A percentile compares a stretch with the other conserved stretches of the same genome.
Evolutionary conservation across 1,140 invertebrate species (phyloP).

Genomic region (Drosophila mauritiana): DNA sequence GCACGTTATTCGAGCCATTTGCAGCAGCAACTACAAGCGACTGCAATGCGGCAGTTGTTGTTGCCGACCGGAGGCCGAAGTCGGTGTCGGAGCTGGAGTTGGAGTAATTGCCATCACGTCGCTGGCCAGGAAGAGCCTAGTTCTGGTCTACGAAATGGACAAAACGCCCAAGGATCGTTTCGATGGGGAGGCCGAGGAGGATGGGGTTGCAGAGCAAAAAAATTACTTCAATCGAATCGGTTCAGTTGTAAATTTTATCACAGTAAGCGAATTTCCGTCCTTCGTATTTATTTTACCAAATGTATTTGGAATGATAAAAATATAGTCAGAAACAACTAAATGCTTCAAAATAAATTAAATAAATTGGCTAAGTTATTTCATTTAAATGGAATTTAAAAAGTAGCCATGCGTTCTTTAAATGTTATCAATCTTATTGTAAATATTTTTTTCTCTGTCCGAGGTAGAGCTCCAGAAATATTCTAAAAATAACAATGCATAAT

Average conservation of each 20-base stretch:
- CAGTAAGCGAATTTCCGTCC: too few species aligned
- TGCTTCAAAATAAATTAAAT: too few species aligned
- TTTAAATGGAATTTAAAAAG: too few species aligned
- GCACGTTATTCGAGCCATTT: constrained; percentile 80
- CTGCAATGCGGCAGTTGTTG: constrained; percentile 77
- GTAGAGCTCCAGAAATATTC: constrained; percentile 62
- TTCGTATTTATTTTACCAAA: too few species aligned
- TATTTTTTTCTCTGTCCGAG: constrained; percentile 9
- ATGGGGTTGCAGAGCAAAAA: constrained; percentile 9
- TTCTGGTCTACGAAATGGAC: constrained; percentile 20
- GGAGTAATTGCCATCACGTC: constrained; percentile 69
- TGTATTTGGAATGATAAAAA: too few species aligned
- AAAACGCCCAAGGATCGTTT: constrained; percentile 32
- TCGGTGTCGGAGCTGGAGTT: constrained; percentile 40
- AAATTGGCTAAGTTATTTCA: too few species aligned
- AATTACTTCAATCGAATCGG: too few species aligned
- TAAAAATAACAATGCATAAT: constrained; percentile 81
- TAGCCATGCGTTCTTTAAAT: neutral
- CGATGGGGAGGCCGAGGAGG: constrained; percentile 1
- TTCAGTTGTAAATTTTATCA: too few species aligned
- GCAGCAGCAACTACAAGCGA: constrained; percentile 77
- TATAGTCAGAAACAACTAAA: too few species aligned
- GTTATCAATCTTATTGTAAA: neutral
- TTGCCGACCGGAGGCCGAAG: constrained; percentile 42
- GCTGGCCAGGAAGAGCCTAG: constrained; percentile 37